Evolutionary conservation across 2,888 invertebrate species (phyloP), one percentile per base, ranked within the genome.

Genomic region (Fissipunctia ypsillon): DNA sequence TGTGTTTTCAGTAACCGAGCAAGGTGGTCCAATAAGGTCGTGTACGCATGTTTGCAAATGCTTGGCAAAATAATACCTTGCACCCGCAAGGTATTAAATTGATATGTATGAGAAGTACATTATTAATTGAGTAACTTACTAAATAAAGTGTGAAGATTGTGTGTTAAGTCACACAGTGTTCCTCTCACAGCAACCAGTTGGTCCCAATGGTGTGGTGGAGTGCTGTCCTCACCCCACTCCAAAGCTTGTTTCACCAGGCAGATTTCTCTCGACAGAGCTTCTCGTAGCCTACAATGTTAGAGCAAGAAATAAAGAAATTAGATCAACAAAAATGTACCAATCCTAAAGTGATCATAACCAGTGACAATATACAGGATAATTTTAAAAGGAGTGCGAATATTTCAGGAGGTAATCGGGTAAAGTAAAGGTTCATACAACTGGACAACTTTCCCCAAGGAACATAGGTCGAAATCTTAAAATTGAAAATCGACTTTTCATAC

Each of bases 141-240:
- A 73, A 93, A 90, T 64, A 96, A 88, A 75, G 92, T 93, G 60
- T 90, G 88, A 43, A 96, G 90, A 78, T 96, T 96, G 81, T 96
- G 95, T 71, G 92, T 94, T 38, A 96, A 91, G 83, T 96, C 96
- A 81, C 91, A 88, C n/a, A 96, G 88, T 12, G 93, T 86, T 2
- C 95, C 95, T 45, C 96, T 90, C 14, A 95, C 88, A 22, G 94
- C 96, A 56, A 96, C 94, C 45, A 96, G 86, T 80, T 96, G 93
- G 69, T 96, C 96, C 96, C 96, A 96, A 82, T 96, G 96, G 31
- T 96, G 92, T 14, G 95, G 93, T 4, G 96, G 96, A 12, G 96
- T 96, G n/a, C 90, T 92, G 3, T 93, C 92, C 16, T 94, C 95
- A 12, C 96, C 96, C 96, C 95, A 96, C 78, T 96, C 96, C 54